A percentile compares a stretch with the other conserved stretches of the same genome.
phyloP scores from a whole-genome alignment of 64 coral and sea anemone species.

The Montipora capricornis region DNA sequence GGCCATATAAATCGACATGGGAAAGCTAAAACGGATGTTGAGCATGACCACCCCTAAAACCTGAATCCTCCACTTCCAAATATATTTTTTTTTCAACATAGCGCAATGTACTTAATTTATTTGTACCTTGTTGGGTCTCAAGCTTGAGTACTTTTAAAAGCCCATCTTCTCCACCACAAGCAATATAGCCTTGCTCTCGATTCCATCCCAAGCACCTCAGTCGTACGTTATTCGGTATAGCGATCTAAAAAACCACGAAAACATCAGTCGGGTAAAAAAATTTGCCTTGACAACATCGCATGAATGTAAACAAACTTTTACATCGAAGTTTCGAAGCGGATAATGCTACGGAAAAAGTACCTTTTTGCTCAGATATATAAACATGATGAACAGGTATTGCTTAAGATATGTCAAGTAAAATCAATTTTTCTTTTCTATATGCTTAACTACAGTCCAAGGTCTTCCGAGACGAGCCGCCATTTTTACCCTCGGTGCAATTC shows the following conservation, averaged over 20 bases:
- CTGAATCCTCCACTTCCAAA: no score
- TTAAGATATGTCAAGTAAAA: no score
- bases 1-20: no score
- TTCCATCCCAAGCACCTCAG: slow-evolving; percentile 97
- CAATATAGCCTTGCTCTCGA: slow-evolving; percentile 91
- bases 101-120: not conserved
- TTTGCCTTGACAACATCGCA: slow-evolving; percentile 81
- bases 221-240: slow-evolving; percentile 97
- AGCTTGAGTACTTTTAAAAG: slow-evolving; percentile 94
- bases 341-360: slow-evolving; percentile 23
- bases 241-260: slow-evolving; percentile 77
- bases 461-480: not conserved
- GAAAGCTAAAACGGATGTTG: no score
- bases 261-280: not conserved
- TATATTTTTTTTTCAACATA: no score
- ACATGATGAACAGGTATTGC: slow-evolving; percentile 53
- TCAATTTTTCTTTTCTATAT: no score
- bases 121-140: slow-evolving; percentile 91
- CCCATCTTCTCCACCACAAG: slow-evolving; percentile 98
- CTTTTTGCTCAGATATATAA: slow-evolving; percentile 99
- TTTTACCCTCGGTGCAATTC: slow-evolving; percentile 10
- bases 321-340: not conserved
- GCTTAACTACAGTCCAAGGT: no score
- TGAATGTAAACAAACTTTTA: slow-evolving; percentile 74
- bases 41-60: no score